phyloP scores from a whole-genome alignment of 2,888 invertebrate genomes.

The Melinopterus prodromus region DNA sequence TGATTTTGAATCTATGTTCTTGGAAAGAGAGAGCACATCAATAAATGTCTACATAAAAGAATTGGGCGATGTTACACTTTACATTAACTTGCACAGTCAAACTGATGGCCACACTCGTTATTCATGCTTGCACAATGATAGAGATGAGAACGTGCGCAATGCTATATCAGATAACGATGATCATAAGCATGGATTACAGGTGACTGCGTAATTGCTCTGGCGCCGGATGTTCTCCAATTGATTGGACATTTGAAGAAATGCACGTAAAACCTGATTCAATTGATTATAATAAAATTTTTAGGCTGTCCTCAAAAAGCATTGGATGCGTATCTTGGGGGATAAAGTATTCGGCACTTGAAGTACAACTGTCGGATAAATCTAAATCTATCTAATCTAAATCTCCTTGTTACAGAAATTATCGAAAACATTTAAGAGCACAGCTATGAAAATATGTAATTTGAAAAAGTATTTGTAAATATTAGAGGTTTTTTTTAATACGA shows the following conservation, averaged over 20 bases:
- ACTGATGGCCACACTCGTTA: constrained; percentile 14
- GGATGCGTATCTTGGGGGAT: constrained; percentile 19
- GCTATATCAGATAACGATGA: neutral
- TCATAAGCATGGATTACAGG: too few relatives aligned
- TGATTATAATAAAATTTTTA: neutral
- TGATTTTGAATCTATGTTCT: neutral
- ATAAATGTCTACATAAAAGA: constrained; percentile 23
- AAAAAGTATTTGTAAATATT: too few relatives aligned
- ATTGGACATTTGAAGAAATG: constrained; percentile 31
- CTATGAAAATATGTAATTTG: too few relatives aligned
- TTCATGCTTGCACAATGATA: constrained; percentile 22
- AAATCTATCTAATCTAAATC: too few relatives aligned
- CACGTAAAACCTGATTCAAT: constrained; percentile 21
- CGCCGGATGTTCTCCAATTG: constrained; percentile 14
- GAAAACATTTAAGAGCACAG: too few relatives aligned
- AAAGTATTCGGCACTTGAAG: constrained; percentile 23
- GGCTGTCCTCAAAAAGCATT: neutral
- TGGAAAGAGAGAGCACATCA: constrained; percentile 29
- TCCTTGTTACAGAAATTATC: too few relatives aligned
- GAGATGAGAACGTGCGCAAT: constrained; percentile 17
- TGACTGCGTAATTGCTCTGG: neutral
- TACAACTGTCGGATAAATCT: constrained; percentile 29
- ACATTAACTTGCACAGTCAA: constrained; percentile 32
- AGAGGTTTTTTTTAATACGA: too few relatives aligned
- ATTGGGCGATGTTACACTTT: constrained; percentile 18